Evolutionary conservation across 2,113 vertebrate genomes (phyloP), one percentile per base, ranked within the genome.

Genomic region (Hystrix cristata): DNA sequence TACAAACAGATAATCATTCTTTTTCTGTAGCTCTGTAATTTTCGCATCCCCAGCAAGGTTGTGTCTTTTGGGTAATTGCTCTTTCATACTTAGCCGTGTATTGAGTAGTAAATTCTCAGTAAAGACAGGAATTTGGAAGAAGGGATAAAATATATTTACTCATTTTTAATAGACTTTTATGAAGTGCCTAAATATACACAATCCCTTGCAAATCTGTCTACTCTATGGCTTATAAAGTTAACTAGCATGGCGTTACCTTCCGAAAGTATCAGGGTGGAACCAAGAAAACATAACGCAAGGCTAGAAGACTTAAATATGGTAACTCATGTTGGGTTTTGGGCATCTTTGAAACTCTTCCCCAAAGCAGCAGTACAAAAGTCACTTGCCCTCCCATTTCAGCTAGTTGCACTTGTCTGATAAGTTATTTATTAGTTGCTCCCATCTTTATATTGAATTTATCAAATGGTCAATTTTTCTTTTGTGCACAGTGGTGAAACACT

Each of bases 151-250:
- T 74, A 34, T 27, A 15, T 91, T 90, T 31, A 82, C 12, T 90
- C 79, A 59, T 89, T 76, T 88, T 93, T 34, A 90, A 65, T n/a
- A 95, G 46, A 7, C 13, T 65, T 96, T 74, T 31, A 71, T 62
- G 25, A 90, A 79, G 1, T 53, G 10, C 0, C 25, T 55, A 34
- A 51, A 8, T 78, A 25, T 57, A 1, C 31, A n/a, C 29, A 92
- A 7, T 59, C 27, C 18, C 4, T n/a, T 62, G 38, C 14, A 72
- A 18, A 29, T 51, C 25, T 53, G 0, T 0, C 0, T 72, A 16
- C 23, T 6, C 29, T 23, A 18, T 34, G 6, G 79, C 7, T 86
- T 67, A 18, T 31, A 18, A 82, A 82, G 16, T 46, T 78, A 69
- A 27, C 7, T 38, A 80, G 1, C 0, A 15, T 19, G 19, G 0